These are phyloP conservation scores for Baryphthengus martii DNA, from an alignment of 2,113 vertebrate genomes.

Conservation along the genomic window DNA sequence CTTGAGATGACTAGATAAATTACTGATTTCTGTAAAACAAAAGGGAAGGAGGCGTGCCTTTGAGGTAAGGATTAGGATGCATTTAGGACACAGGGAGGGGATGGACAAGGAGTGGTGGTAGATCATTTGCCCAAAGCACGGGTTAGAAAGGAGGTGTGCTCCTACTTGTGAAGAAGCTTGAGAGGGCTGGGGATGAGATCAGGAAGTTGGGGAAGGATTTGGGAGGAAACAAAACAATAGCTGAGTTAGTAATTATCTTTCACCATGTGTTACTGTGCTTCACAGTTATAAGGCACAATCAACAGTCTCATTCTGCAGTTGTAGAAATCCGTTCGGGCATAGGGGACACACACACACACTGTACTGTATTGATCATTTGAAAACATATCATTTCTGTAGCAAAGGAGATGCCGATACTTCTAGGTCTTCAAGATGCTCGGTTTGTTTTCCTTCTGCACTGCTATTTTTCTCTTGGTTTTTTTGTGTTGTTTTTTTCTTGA, in stretches of 20 bases:
- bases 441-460: neutral
- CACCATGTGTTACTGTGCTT: neutral
- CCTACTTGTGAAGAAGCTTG: neutral
- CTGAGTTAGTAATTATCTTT: neutral
- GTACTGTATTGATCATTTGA: neutral
- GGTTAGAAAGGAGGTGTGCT: neutral
- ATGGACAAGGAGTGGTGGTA: neutral
- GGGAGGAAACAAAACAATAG: neutral
- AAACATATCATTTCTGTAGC: neutral
- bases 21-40: neutral
- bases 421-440: neutral
- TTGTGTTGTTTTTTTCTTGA: neutral
- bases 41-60: fast-evolving
- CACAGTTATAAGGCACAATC: neutral
- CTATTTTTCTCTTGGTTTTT: neutral
- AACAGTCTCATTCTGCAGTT: neutral
- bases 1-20: neutral
- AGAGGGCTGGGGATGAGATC: neutral
- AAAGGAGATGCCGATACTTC: neutral
- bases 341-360: neutral
- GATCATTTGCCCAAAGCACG: neutral
- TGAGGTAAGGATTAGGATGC: neutral
- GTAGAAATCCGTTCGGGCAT: neutral
- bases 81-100: neutral
- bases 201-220: neutral